Conservation (phyloP, 2,797 vertebrate species). For the Graptemys geographica region DNA sequence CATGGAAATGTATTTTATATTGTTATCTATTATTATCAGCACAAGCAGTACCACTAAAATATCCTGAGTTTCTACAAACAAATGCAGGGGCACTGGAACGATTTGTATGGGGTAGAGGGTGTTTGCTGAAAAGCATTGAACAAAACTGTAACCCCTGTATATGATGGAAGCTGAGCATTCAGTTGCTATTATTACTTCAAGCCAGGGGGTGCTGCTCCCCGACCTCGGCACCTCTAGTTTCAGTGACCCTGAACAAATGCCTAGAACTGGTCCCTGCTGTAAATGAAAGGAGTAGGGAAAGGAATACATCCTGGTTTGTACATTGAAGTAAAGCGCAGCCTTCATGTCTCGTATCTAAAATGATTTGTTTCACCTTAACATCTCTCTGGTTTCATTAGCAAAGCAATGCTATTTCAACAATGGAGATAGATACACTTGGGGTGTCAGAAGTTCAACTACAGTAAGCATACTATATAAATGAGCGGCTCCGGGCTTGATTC, state of each 20-base stretch:
- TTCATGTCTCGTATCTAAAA: slow-evolving; percentile 36
- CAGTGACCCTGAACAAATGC: neutral
- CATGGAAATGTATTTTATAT: neutral
- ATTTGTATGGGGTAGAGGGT: neutral
- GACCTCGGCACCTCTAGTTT: neutral
- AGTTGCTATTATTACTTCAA: neutral
- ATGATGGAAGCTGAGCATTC: neutral
- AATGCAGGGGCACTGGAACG: neutral
- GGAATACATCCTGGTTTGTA: neutral
- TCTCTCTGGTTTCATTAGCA: slow-evolving; percentile 49
- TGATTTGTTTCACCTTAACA: slow-evolving; percentile 50
- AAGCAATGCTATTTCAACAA: slow-evolving; percentile 30
- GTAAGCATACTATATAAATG: slow-evolving; percentile 30
- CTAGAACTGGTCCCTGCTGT: neutral
- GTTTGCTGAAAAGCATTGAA: neutral
- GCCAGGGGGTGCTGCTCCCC: neutral
- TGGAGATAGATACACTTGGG: neutral
- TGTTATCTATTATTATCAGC: slow-evolving; percentile 13
- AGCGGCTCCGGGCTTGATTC: slow-evolving; percentile 20
- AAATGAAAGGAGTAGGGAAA: slow-evolving; percentile 8
- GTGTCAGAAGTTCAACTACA: slow-evolving; percentile 16
- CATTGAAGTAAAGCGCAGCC: neutral
- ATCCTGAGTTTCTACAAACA: neutral
- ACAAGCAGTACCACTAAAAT: neutral
- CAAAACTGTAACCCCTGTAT: neutral